These are phyloP conservation scores for Osmerus mordax DNA, from an alignment of 2,113 vertebrate genomes.

Conservation along the genomic window DNA sequence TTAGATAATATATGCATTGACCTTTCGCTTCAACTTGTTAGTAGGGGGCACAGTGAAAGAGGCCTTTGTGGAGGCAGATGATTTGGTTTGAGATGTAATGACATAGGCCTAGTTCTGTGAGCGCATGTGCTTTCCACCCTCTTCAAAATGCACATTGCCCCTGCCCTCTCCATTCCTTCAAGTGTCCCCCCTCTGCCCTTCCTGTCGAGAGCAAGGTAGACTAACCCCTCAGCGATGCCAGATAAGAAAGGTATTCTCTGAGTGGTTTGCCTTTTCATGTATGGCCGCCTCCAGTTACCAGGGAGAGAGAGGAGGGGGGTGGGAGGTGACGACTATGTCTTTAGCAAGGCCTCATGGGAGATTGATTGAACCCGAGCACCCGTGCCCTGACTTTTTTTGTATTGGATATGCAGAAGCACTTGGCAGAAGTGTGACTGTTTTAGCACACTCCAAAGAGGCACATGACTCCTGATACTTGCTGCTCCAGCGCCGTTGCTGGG, in stretches of 20 bases:
- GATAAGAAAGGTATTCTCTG: conserved; percentile 68
- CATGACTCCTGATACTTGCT: conserved; percentile 66
- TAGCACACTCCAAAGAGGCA: conserved; percentile 53
- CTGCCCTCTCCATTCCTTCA: conserved; percentile 24
- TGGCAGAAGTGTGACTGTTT: conserved; percentile 47
- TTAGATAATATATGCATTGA: conserved; percentile 64
- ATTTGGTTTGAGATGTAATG: conserved; percentile 65
- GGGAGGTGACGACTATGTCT: background rate
- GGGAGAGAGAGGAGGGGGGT: background rate
- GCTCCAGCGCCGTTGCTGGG: conserved; percentile 66
- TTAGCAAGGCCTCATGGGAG: conserved; percentile 29
- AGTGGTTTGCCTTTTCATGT: conserved; percentile 48
- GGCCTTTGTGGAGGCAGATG: conserved; percentile 52
- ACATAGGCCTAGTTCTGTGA: conserved; percentile 61
- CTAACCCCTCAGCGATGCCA: conserved; percentile 58
- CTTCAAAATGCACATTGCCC: conserved; percentile 1
- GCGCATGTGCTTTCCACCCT: conserved; percentile 49
- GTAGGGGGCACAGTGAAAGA: conserved; percentile 48
- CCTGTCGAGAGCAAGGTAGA: conserved; percentile 66
- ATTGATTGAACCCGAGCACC: conserved; percentile 30
- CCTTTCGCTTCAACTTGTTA: conserved; percentile 58
- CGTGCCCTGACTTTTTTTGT: conserved; percentile 20
- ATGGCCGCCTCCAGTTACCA: conserved; percentile 37
- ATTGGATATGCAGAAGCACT: conserved; percentile 24
- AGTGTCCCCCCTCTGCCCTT: conserved; percentile 67